These are phyloP conservation scores for Larimichthys polyactis DNA, from an alignment of 2,113 vertebrate species.

Conservation along the genomic window DNA sequence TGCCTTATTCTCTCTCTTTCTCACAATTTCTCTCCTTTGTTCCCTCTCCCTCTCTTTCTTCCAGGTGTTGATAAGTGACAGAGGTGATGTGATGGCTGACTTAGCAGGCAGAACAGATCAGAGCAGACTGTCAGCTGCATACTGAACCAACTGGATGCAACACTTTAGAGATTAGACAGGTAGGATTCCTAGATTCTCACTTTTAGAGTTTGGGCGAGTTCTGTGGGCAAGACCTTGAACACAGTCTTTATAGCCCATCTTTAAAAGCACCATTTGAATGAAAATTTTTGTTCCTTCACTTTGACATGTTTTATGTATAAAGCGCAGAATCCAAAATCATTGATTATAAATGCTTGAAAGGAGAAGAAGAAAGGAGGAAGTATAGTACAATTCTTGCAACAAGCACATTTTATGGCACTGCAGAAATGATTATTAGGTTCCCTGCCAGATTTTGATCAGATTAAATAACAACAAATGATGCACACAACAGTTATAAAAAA, in stretches of 20 bases:
- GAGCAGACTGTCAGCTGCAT: constrained; percentile 51
- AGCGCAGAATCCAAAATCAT: constrained; percentile 17
- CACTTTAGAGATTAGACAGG: constrained; percentile 52
- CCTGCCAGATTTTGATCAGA: neutral
- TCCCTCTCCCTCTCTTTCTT: neutral
- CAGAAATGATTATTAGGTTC: neutral
- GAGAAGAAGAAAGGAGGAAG: neutral
- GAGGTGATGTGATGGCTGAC: constrained; percentile 64
- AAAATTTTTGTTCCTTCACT: constrained; percentile 32
- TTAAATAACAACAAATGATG: neutral
- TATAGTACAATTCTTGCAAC: neutral
- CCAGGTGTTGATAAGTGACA: constrained; percentile 57
- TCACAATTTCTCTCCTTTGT: neutral
- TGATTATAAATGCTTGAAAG: neutral
- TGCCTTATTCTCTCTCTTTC: neutral
- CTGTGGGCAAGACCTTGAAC: constrained; percentile 26
- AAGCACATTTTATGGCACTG: neutral
- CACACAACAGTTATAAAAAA: neutral
- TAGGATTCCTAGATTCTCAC: constrained; percentile 35
- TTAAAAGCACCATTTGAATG: constrained; percentile 38
- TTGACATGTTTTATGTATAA: constrained; percentile 32
- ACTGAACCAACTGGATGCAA: constrained; percentile 58
- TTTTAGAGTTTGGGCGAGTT: constrained; percentile 10
- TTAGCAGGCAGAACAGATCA: constrained; percentile 45
- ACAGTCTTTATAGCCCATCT: constrained; percentile 3